Conservation (phyloP, 2,888 invertebrate genomes). For the Mythimna albipuncta region DNA sequence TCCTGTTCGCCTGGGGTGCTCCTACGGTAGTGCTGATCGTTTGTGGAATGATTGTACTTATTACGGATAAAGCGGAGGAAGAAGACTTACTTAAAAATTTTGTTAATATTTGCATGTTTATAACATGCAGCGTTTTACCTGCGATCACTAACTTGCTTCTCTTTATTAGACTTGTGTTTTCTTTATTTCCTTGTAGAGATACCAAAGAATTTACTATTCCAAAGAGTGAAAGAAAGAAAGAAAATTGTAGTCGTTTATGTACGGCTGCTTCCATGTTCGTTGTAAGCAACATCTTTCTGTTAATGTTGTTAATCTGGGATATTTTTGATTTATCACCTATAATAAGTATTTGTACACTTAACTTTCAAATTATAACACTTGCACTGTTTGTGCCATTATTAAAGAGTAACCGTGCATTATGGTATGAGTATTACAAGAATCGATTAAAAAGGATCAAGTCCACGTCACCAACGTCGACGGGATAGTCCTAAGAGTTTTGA, state of each 20-base stretch:
- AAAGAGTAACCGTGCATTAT: slow-evolving; percentile 8
- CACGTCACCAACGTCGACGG: neutral
- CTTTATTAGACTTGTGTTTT: slow-evolving; percentile 23
- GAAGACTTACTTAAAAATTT: neutral
- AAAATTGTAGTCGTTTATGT: slow-evolving; percentile 14
- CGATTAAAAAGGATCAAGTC: neutral
- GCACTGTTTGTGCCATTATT: slow-evolving; percentile 22
- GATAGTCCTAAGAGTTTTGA: neutral
- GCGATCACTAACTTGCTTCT: slow-evolving; percentile 19
- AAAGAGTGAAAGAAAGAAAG: slow-evolving; percentile 1
- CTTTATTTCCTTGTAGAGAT: slow-evolving; percentile 14
- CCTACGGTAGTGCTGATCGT: neutral
- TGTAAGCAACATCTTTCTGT: slow-evolving; percentile 8
- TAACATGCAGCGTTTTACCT: slow-evolving; percentile 9
- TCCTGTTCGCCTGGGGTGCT: slow-evolving; percentile 38
- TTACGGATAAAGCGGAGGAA: neutral
- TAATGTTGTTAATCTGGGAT: slow-evolving; percentile 12
- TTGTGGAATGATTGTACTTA: neutral
- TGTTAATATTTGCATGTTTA: neutral
- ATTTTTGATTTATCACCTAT: neutral
- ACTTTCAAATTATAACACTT: slow-evolving; percentile 1
- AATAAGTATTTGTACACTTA: neutral
- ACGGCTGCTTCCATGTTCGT: slow-evolving; percentile 18
- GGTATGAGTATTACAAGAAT: slow-evolving; percentile 16
- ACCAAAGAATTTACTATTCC: neutral